A percentile compares a stretch with the other conserved stretches of the same genome.
Evolutionary conservation across 2,113 vertebrate genomes (phyloP).

Genomic region (Puntigrus tetrazona): DNA sequence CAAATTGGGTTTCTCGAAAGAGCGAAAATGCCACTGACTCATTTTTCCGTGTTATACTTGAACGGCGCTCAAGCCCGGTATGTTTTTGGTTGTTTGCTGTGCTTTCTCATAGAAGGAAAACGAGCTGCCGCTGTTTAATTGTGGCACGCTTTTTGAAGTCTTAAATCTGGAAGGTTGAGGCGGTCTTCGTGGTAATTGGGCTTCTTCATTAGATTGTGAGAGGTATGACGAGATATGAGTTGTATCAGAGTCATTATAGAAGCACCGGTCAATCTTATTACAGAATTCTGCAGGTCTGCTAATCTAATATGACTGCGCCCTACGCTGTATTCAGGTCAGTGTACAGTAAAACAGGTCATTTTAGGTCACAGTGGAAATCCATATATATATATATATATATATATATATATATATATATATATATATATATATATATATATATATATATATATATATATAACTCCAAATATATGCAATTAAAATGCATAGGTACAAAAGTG

Average conservation of each 20-base stretch:
- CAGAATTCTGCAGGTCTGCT: constrained; percentile 51
- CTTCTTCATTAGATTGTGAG: constrained; percentile 50
- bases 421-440: no score
- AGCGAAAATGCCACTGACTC: constrained; percentile 42
- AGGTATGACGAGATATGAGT: constrained; percentile 49
- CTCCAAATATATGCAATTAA: no score
- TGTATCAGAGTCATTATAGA: constrained; percentile 47
- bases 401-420: no score
- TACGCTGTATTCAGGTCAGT: constrained; percentile 38
- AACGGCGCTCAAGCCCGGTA: not conserved
- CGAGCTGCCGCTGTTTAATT: not conserved
- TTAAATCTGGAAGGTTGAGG: not conserved
- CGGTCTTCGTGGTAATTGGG: constrained; percentile 10
- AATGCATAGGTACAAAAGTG: no score
- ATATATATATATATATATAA: no score
- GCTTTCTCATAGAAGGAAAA: not conserved
- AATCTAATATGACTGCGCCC: constrained; percentile 50
- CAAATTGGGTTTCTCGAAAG: constrained; percentile 43
- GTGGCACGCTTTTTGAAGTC: not conserved
- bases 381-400: no score
- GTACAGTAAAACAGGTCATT: not conserved
- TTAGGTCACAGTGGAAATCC: no score
- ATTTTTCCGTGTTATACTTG: not conserved
- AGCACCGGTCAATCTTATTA: constrained; percentile 56
- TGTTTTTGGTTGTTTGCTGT: not conserved